Percentiles rank a stretch among this genome's conserved stretches.
phyloP scores from a whole-genome alignment of 2,888 invertebrate species.

The Onthophagus sagittarius region DNA sequence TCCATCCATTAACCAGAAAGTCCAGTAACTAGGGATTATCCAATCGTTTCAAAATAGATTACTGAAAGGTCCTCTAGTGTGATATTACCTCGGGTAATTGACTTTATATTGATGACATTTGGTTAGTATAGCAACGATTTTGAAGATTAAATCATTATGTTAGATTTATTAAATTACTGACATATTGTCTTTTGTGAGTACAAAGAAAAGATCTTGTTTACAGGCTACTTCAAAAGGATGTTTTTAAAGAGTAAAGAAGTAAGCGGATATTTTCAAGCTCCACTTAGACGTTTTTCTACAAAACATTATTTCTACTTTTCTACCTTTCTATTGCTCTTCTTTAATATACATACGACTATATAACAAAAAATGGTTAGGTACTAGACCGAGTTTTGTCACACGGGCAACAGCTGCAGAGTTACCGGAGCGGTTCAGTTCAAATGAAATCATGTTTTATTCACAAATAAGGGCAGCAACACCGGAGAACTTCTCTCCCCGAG shows the following conservation, averaged over 20 bases:
- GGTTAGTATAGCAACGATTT: background rate
- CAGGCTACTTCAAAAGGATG: too few species aligned
- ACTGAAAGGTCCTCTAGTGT: background rate
- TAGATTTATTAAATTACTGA: too few species aligned
- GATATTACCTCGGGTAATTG: background rate
- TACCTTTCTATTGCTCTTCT: background rate
- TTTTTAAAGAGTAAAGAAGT: too few species aligned
- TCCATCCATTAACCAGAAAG: background rate
- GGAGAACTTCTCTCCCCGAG: background rate
- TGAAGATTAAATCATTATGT: too few species aligned
- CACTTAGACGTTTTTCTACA: too few species aligned
- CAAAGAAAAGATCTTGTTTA: too few species aligned
- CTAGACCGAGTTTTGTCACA: background rate
- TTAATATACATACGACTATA: background rate
- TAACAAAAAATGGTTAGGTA: background rate
- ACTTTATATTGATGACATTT: background rate
- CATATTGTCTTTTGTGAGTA: too few species aligned
- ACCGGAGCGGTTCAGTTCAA: background rate
- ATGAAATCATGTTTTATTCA: background rate
- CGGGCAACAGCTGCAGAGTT: background rate
- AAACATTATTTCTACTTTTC: too few species aligned
- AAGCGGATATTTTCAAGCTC: too few species aligned
- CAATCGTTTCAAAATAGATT: background rate
- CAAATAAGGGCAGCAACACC: background rate
- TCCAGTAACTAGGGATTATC: background rate